phyloP scores from a whole-genome alignment of 2,113 vertebrate genomes.

The Labrus mixtus region DNA sequence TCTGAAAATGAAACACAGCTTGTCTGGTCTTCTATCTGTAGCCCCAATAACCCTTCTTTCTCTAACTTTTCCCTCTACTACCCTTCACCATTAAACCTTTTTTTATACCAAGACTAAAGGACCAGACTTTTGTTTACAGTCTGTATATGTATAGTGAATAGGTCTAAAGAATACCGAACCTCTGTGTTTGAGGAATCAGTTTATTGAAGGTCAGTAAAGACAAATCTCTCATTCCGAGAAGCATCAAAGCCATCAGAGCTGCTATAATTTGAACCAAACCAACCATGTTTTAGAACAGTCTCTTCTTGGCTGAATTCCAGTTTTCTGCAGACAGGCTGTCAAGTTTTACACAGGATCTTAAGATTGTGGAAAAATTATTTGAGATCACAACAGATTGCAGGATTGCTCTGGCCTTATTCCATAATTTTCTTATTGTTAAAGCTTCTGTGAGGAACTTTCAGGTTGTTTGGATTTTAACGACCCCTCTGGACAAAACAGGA shows the following conservation, averaged over 20 bases:
- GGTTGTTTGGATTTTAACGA: neutral
- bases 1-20: constrained; percentile 86
- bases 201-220: constrained; percentile 46
- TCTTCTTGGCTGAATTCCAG: constrained; percentile 1
- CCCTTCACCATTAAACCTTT: constrained; percentile 12
- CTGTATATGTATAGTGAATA: constrained; percentile 29
- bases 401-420: too few species aligned
- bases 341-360: neutral
- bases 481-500: too few species aligned
- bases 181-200: constrained; percentile 50
- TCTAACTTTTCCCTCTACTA: constrained; percentile 8
- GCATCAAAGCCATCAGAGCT: constrained; percentile 28
- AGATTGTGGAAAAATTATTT: neutral
- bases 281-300: constrained; percentile 25
- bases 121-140: constrained; percentile 64
- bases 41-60: constrained; percentile 41
- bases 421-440: neutral
- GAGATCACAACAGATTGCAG: neutral
- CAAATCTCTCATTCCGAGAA: constrained; percentile 31
- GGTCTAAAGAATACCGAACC: constrained; percentile 36
- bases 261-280: constrained; percentile 37
- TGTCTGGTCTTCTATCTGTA: constrained; percentile 68
- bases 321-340: neutral
- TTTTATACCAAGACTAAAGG: constrained; percentile 49
- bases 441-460: neutral